Evolutionary conservation across 1,140 invertebrate species (phyloP), one percentile per base, ranked within the genome.

Genomic region (Bombus sylvicola): DNA sequence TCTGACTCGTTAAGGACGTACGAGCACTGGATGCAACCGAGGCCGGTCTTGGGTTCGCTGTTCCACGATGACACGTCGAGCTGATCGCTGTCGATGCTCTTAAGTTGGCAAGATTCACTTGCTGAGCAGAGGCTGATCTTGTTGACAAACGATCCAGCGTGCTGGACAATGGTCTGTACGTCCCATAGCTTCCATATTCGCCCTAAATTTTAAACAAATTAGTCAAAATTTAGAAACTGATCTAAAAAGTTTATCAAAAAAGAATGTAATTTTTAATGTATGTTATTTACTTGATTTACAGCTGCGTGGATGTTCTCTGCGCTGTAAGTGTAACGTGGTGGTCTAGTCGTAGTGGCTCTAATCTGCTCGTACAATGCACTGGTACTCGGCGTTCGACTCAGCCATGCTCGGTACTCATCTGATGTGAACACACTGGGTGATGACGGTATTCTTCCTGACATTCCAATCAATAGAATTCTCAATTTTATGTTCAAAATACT

Each of bases 351-450:
- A 10, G 97, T 97, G 85, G 97, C 96, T 86, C 98, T 96, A 90
- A 98, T 97, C 91, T 98, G 97, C 92, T 99, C 98, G 94, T 98
- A 98, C 89, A 99, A 97, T 71, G 98, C 98, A 86, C 98, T 98
- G 43, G 98, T 98, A 68, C 98, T 98, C 15, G 98, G 98, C 3
- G 98, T 98, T 72, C 98, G 96, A 82, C 97, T 97, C 89, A 99
- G 92, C 98, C 98, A 99, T 71, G 98, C 97, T 82, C 98, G 96
- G 92, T 98, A 99, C 93, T 99, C 98, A 94, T 98, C 98, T 89
- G 98, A 97, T 88, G 98, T 98, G 95, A 98, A 98, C 93, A 98
- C 97, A 95, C 97, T 97, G 59, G 97, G 96, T 89, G 97, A 97
- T 88, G 96, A 97, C 59, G 96, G 96, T 93, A 97, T 96, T 84